A percentile compares a stretch with the other conserved stretches of the same genome.
Conservation (phyloP, 2,113 vertebrate genomes). For the Dolichotis patagonum region DNA sequence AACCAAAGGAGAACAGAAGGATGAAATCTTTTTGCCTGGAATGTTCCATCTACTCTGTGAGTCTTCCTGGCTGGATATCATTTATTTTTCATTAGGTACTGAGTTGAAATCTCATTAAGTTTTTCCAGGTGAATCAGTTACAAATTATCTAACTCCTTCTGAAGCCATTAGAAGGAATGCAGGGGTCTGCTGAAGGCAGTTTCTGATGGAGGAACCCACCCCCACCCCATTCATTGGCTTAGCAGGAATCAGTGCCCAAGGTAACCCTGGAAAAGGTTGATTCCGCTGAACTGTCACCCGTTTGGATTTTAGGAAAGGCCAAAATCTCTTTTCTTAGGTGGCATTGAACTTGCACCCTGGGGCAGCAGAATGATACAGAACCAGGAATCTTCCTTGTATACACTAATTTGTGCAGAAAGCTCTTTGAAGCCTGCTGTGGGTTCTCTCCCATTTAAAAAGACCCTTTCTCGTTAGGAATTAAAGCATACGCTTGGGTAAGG, state of each 20-base stretch:
- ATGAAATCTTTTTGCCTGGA: not conserved
- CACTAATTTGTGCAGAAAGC: constrained; percentile 38
- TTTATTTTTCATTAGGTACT: constrained; percentile 64
- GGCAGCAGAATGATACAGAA: not conserved
- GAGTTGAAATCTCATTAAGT: constrained; percentile 62
- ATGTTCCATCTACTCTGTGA: constrained; percentile 50
- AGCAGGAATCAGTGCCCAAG: not conserved
- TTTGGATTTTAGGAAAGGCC: not conserved
- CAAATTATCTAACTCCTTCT: constrained; percentile 41
- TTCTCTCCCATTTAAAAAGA: constrained; percentile 50
- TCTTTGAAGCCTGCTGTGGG: constrained; percentile 63
- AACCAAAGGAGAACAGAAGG: constrained; percentile 29
- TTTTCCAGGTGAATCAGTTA: constrained; percentile 53
- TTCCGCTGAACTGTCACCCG: accelerated
- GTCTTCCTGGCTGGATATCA: constrained; percentile 33
- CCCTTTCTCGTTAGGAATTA: constrained; percentile 65
- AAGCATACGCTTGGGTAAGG: constrained; percentile 72
- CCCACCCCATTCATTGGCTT: not conserved
- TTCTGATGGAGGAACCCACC: not conserved
- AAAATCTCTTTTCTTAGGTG: not conserved
- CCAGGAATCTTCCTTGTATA: not conserved
- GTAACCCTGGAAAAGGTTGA: not conserved
- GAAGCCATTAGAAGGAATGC: constrained; percentile 45
- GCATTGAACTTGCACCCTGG: not conserved
- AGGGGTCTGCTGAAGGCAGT: constrained; percentile 16